Evolutionary conservation across 2,888 invertebrate genomes (phyloP).

Genomic region (Ephialtes manifestator): DNA sequence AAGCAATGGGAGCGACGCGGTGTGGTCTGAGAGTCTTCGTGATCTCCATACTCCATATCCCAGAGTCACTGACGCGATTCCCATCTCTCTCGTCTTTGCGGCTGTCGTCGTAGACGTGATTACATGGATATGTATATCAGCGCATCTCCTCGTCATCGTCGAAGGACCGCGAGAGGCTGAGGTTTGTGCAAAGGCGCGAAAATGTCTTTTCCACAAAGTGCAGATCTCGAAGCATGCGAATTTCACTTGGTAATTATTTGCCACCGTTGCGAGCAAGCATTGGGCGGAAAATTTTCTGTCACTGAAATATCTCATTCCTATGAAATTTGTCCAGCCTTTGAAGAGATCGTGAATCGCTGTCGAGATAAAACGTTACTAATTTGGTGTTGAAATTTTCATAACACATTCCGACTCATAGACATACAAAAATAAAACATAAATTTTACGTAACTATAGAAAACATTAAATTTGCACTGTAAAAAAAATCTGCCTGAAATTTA

Average conservation of each 20-base stretch:
- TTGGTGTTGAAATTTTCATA: background rate
- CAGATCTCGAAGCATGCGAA: background rate
- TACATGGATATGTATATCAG: slow-evolving; percentile 29
- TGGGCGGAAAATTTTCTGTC: background rate
- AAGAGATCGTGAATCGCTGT: background rate
- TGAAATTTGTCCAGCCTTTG: slow-evolving; percentile 15
- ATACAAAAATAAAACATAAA: too few relatives aligned
- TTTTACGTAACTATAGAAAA: too few relatives aligned
- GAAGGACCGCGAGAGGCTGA: background rate
- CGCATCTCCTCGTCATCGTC: slow-evolving; percentile 14
- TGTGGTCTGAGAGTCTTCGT: slow-evolving; percentile 15
- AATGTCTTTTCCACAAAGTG: background rate
- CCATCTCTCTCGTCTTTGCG: background rate
- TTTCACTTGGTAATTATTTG: slow-evolving; percentile 23
- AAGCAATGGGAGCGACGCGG: background rate
- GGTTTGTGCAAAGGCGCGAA: background rate
- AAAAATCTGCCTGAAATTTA: too few relatives aligned
- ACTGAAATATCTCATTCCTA: background rate
- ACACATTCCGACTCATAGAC: background rate
- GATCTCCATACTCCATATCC: slow-evolving; percentile 16
- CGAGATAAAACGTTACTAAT: background rate
- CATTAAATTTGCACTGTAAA: too few relatives aligned
- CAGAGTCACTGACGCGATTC: slow-evolving; percentile 13
- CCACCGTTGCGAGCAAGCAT: background rate
- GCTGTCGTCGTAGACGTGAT: background rate